A percentile compares a stretch with the other conserved stretches of the same genome.
Conservation (phyloP, 2,113 vertebrate species). For the Hipposideros armiger region DNA sequence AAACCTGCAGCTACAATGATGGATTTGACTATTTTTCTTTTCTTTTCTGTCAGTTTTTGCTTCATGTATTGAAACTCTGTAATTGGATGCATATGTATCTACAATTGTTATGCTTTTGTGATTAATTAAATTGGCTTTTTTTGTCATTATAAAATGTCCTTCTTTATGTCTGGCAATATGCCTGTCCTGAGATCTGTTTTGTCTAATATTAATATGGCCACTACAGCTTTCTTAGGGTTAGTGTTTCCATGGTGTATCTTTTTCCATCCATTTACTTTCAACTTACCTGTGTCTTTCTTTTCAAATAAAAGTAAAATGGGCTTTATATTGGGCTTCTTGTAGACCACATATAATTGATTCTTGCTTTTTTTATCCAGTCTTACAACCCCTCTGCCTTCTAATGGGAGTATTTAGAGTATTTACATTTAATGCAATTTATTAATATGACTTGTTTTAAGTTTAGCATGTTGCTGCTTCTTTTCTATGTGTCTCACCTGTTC, state of each 20-base stretch:
- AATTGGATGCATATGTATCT: background rate
- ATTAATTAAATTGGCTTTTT: background rate
- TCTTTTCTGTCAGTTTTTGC: background rate
- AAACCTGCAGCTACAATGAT: background rate
- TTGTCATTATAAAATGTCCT: background rate
- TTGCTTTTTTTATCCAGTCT: background rate
- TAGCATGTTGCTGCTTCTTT: background rate
- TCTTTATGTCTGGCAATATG: slow-evolving; percentile 32
- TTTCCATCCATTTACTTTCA: background rate
- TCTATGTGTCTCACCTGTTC: background rate
- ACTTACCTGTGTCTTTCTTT: background rate
- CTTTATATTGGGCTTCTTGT: background rate
- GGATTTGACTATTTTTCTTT: background rate
- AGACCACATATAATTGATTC: background rate
- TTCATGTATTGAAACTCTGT: background rate
- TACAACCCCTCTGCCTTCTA: background rate
- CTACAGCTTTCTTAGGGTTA: background rate
- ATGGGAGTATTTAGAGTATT: background rate
- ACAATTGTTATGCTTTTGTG: background rate
- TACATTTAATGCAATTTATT: background rate
- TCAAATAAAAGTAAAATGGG: background rate
- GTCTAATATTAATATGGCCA: background rate
- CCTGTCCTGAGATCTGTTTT: background rate
- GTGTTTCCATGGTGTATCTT: background rate
- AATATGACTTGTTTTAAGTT: background rate